These are phyloP conservation scores for Rhinoraja longicauda DNA, from an alignment of 2,797 vertebrate genomes.

Conservation along the genomic window DNA sequence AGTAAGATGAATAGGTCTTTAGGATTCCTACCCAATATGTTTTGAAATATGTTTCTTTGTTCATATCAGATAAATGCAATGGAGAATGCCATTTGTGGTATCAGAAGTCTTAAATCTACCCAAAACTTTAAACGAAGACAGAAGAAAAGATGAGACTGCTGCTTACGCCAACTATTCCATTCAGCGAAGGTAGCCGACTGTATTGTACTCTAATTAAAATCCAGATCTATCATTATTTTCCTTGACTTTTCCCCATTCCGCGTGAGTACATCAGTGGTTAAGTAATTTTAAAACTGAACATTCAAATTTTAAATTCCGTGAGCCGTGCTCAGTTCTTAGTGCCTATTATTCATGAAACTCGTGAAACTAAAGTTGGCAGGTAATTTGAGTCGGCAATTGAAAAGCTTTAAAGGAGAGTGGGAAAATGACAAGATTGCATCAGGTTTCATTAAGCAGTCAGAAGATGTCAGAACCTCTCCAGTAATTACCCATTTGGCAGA, in stretches of 20 bases:
- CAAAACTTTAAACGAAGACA: background rate
- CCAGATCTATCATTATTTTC: background rate
- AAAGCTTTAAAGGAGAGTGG: slow-evolving; percentile 26
- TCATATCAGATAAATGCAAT: background rate
- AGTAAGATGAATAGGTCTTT: background rate
- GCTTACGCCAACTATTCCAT: too few species aligned
- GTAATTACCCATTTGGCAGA: slow-evolving; percentile 1
- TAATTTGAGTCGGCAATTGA: slow-evolving; percentile 21
- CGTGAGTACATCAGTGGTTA: background rate
- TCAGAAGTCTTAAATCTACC: background rate
- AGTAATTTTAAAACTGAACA: slow-evolving; percentile 15
- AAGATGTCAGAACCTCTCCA: slow-evolving; percentile 26
- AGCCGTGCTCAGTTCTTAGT: background rate
- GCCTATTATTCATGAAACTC: slow-evolving; percentile 20
- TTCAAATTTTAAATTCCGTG: background rate
- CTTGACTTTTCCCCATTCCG: background rate
- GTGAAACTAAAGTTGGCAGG: slow-evolving; percentile 28
- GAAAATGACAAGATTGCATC: slow-evolving; percentile 36
- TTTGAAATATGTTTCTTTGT: background rate
- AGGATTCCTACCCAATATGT: background rate
- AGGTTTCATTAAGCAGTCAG: slow-evolving; percentile 34
- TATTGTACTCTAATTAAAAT: background rate
- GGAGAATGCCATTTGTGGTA: background rate
- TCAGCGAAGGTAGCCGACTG: background rate
- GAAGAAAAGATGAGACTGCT: background rate